Evolutionary conservation across 2,888 invertebrate genomes (phyloP), one percentile per base, ranked within the genome.

Genomic region (Mechanitis messenoides): DNA sequence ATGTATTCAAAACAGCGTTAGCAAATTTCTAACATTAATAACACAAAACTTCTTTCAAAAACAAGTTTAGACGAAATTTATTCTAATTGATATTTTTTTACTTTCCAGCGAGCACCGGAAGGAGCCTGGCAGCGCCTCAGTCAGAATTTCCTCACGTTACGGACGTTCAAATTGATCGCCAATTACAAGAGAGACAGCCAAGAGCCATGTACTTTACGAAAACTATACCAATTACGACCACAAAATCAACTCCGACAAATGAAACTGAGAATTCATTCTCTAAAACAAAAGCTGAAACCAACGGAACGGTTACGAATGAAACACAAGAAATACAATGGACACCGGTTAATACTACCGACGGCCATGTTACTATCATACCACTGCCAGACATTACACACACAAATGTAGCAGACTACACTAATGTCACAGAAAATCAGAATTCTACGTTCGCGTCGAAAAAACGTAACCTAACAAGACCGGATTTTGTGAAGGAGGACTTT

Each of bases 201-300:
- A 76, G 84, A 62, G 89, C 89, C 63, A 80, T 87, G 84, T 88
- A 90, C 79, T 84, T 80, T 74, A 76, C 81, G 1, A 90, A 90
- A 68, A 79, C 81, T 1, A 68, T 76, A 20, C 71, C 63, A 46
- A 53, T 71, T 57, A 63, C 75, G 12, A 75, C 83, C 45, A 75
- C 75, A 7, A 69, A 64, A 59, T 62, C 67, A 20, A 54, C 62
- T n/a, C 62, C 55, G 56, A 31, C 77, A 33, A 80, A 79, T 68
- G 70, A 71, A 33, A 83, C 84, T 42, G 78, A 71, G 33, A 76
- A 64, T 66, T 73, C 76, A 63, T 67, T 70, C 59, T 71, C 72
- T 9, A 72, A 74, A 7, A 66, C 68, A 12, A 62, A 65, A 33
- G 50, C 61, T 20, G 59, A 59, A 38, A 59, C 31, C 12, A 64